phyloP scores from a whole-genome alignment of 2,888 invertebrate genomes.

The Limnephilus marmoratus region DNA sequence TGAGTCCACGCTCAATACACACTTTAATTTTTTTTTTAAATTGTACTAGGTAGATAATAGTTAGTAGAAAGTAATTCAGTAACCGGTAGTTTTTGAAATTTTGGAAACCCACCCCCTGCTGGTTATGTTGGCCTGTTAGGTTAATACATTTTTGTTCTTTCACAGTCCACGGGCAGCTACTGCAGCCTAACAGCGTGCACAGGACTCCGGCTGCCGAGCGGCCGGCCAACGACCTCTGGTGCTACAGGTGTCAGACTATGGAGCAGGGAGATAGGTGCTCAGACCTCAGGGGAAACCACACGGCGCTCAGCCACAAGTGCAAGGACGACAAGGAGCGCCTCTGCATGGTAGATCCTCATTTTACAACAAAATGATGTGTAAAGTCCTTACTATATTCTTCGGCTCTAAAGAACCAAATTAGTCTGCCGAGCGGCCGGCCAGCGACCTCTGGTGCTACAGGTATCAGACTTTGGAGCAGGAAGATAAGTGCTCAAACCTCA shows the following conservation, averaged over 20 bases:
- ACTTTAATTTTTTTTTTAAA: no score
- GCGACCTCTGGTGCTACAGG: conserved; percentile 89
- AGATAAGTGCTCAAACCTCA: conserved; percentile 83
- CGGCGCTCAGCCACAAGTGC: conserved; percentile 84
- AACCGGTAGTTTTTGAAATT: no score
- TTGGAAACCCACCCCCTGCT: no score
- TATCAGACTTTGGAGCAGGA: conserved; percentile 75
- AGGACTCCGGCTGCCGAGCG: conserved; percentile 88
- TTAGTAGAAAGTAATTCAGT: no score
- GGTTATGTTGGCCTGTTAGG: no score
- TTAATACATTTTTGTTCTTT: neutral
- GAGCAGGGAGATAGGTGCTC: conserved; percentile 85
- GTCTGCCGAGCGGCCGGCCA: conserved; percentile 84
- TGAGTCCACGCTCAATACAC: no score
- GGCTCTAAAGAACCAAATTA: no score
- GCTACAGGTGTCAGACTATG: conserved; percentile 89
- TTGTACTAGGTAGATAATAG: no score
- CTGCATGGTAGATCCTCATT: conserved; percentile 82
- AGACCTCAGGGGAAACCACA: conserved; percentile 80
- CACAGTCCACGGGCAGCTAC: conserved; percentile 62
- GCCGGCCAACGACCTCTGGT: conserved; percentile 87
- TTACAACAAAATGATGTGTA: neutral
- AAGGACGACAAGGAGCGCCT: conserved; percentile 84
- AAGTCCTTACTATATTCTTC: neutral
- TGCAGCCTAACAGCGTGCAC: conserved; percentile 81